These are phyloP conservation scores for Corydoras sp. DNA, from an alignment of 2,113 vertebrate species.

Conservation along the genomic window DNA sequence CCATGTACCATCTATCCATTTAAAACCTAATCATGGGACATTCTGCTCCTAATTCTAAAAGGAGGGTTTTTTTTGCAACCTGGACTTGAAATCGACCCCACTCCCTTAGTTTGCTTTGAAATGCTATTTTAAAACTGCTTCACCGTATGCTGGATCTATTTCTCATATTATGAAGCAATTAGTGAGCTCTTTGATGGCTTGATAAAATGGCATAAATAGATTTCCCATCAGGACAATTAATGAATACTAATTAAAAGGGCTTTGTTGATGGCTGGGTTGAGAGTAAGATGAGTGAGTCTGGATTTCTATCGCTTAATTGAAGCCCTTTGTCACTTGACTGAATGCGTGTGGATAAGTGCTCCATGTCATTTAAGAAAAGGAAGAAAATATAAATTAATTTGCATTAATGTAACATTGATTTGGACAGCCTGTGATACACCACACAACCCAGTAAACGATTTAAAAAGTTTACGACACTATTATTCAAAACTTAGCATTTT, in stretches of 20 bases:
- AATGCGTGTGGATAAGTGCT: conserved; percentile 44
- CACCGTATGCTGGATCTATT: conserved; percentile 42
- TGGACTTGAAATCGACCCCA: conserved; percentile 25
- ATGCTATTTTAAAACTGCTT: conserved; percentile 38
- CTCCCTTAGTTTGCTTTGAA: conserved; percentile 39
- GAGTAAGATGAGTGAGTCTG: conserved; percentile 45
- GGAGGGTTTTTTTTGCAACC: conserved; percentile 23
- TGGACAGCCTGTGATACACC: conserved; percentile 19
- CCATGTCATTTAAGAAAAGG: conserved; percentile 33
- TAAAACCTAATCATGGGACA: conserved; percentile 3
- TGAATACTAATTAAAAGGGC: conserved; percentile 70
- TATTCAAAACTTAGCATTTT: too few relatives aligned
- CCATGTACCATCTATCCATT: not conserved
- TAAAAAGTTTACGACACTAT: conserved; percentile 13
- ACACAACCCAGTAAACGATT: not conserved
- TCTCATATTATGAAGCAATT: conserved; percentile 59
- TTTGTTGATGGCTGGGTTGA: conserved; percentile 61
- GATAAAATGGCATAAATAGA: conserved; percentile 33
- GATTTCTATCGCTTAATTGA: conserved; percentile 47
- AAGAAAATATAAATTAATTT: conserved; percentile 42
- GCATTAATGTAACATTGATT: conserved; percentile 38
- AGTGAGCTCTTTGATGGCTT: conserved; percentile 63
- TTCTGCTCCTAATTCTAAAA: conserved; percentile 18
- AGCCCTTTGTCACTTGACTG: conserved; percentile 47
- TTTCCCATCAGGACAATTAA: conserved; percentile 61